These are phyloP conservation scores for Silurus lanzhouensis DNA, from an alignment of 2,797 vertebrate genomes.

Conservation along the genomic window DNA sequence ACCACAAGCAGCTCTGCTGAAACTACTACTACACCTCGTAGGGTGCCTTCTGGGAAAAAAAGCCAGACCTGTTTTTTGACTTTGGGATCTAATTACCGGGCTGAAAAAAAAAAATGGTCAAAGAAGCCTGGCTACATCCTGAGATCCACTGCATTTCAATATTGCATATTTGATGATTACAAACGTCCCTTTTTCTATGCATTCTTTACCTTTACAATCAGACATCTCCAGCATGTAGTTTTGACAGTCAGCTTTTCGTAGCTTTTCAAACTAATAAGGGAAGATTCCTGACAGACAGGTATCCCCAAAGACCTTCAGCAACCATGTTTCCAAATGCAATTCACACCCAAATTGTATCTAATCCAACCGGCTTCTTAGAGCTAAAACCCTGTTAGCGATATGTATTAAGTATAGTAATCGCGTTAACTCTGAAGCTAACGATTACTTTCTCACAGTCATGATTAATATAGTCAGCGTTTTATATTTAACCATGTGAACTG, in stretches of 20 bases:
- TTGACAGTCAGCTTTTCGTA: neutral
- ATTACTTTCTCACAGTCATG: no score
- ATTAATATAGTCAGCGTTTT: no score
- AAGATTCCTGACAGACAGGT: slow-evolving; percentile 18
- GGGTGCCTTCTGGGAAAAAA: neutral
- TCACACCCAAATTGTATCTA: neutral
- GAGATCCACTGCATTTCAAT: neutral
- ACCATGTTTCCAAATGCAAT: neutral
- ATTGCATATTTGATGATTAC: neutral
- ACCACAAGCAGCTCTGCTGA: neutral
- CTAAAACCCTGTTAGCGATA: neutral
- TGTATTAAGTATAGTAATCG: neutral
- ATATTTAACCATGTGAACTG: no score
- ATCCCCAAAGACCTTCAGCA: neutral
- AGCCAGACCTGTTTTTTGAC: neutral
- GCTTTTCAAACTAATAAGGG: slow-evolving; percentile 18
- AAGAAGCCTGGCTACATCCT: neutral
- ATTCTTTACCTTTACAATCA: neutral
- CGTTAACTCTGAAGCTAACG: no score
- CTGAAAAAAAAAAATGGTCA: neutral
- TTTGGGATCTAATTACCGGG: neutral
- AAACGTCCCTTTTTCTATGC: neutral
- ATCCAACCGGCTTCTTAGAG: neutral
- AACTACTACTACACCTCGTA: neutral
- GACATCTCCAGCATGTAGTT: neutral